Base-by-base conservation (phyloP, 1,140 invertebrate genomes). In the Leguminivora glycinivorella region DNA sequence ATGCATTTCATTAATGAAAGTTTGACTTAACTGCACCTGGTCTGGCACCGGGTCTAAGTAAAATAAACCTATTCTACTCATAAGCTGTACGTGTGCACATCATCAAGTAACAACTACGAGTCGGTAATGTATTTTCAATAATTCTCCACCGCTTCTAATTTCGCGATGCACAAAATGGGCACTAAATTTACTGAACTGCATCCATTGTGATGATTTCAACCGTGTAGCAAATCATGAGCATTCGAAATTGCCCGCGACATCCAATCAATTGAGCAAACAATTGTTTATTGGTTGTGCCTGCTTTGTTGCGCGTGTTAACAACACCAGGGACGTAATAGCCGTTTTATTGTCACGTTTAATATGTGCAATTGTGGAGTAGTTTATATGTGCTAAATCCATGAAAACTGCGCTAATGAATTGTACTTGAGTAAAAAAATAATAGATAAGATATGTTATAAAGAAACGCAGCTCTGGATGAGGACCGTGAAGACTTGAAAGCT, bases 401-500 rank as follows among this genome's bases (percentile, higher is more conserved):
- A 52, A 22, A 52, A 22, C 19, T 52, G n/a, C 17, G 47, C 47
- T n/a, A n/a, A n/a, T n/a, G 22, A 22, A 52, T 22, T 22, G 47
- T 10, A 52, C 43, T 52, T 7, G 1, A 52, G 43, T 52, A 52
- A 22, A 52, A n/a, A n/a, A n/a, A n/a, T n/a, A n/a, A n/a, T n/a
- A n/a, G n/a, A 52, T 22, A 52, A 52, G 9, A 52, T 19, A 52
- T n/a, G n/a, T n/a, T n/a, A 22, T 22, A n/a, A 22, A 52, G 43
- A 22, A 52, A 52, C 22, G 47, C 47, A 22, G 47, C 6, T 38
- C 34, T 43, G 9, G 40, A 52, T 19, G 47, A 17, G 19, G 19
- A 52, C 3, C 47, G 47, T 52, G n/a, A 43, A 52, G 47, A 52
- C 58, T 63, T 63, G 58, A 63, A 63, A 63, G 58, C 58, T 63